Evolutionary conservation across 2,888 invertebrate genomes (phyloP).

Genomic region (Scaeva pyrastri): DNA sequence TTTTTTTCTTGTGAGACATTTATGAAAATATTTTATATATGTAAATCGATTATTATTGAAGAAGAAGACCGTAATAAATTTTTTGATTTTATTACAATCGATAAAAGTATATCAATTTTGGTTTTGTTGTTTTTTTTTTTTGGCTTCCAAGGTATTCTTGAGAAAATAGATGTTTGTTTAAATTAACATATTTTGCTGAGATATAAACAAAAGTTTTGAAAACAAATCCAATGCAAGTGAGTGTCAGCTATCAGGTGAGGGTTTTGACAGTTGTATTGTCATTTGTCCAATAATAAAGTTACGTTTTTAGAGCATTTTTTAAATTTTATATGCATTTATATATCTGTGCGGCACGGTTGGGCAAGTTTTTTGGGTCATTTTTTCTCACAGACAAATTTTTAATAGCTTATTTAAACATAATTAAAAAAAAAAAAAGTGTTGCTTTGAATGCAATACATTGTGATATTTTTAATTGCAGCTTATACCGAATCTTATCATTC

Average conservation of each 20-base stretch:
- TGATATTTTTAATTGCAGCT: background rate
- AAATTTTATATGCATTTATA: background rate
- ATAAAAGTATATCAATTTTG: slow-evolving; percentile 18
- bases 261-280: background rate
- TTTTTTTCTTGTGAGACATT: slow-evolving; percentile 17
- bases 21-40: slow-evolving; percentile 5
- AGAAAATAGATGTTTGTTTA: slow-evolving; percentile 9
- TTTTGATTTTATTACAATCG: background rate
- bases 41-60: slow-evolving; percentile 1
- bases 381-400: background rate
- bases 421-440: too few species aligned
- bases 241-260: background rate
- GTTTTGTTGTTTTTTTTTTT: background rate
- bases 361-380: background rate
- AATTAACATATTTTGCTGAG: slow-evolving; percentile 53
- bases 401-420: background rate
- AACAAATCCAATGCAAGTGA: background rate
- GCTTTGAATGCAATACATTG: background rate
- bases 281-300: too few species aligned
- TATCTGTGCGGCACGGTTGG: background rate
- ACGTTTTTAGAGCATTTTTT: background rate
- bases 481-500: background rate
- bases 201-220: background rate
- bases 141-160: background rate
- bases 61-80: slow-evolving; percentile 24